Evolutionary conservation across 2,113 vertebrate genomes (phyloP), one percentile per base, ranked within the genome.

Genomic region (Anguilla japonica): DNA sequence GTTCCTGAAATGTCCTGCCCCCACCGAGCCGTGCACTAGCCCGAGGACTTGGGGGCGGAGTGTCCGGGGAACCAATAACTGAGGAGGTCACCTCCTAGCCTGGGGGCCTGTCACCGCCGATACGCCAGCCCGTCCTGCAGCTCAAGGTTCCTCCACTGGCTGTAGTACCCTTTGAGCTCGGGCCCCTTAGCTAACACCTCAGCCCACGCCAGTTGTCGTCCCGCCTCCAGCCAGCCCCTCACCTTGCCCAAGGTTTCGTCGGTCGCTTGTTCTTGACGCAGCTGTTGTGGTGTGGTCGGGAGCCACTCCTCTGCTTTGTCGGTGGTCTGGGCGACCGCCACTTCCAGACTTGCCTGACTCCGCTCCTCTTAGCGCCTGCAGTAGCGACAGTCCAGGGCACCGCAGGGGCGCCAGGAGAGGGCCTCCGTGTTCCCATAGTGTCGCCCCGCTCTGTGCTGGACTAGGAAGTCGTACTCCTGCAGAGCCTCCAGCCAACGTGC

Each of bases 381-480:
- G 14, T 88, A 41, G 1, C 82, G 39, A 41, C 86, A 87, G 41
- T 83, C 82, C 39, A 7, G 5, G 2, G 16, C 82, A 2, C 8
- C 82, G 79, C 71, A 87, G 34, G 82, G 71, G 1, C 16, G 82
- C 3, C 46, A 16, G 29, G 86, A 87, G 11, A 87, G 34, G 34
- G 34, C 34, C 0, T 34, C 34, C 34, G 34, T 1, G 34, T 34
- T 34, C 34, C 34, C 34, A 34, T 34, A 34, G 34, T 34, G 34
- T 34, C 34, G 34, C 34, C 34, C 34, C 34, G 34, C 34, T 34
- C 34, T 34, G 34, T 34, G 34, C 34, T 34, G 34, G 34, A 34
- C 34, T 34, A 34, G 34, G 34, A 34, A 34, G 34, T 34, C 34
- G 34, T 34, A 34, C 34, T 34, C 34, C 34, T 34, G 34, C 34